Evolutionary conservation across 1,140 invertebrate species (phyloP).

Genomic region (Drosophila murphyi): DNA sequence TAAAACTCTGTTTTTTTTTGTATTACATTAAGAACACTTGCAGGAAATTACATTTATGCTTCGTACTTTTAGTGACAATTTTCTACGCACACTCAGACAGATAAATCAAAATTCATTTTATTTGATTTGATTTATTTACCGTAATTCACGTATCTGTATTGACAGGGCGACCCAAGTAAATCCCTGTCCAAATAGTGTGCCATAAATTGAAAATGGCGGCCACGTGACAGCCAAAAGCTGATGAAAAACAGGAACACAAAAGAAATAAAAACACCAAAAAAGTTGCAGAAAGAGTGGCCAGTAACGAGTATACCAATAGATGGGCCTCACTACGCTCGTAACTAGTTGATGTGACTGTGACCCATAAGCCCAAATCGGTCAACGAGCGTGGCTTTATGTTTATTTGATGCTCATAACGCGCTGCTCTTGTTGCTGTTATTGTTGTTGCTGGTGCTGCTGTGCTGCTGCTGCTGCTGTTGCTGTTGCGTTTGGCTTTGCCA

Average conservation of each 20-base stretch:
- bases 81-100: constrained; percentile 16
- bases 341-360: constrained; percentile 51
- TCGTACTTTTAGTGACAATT: constrained; percentile 66
- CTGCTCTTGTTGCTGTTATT: constrained; percentile 1
- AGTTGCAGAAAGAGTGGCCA: constrained; percentile 18
- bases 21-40: constrained; percentile 25
- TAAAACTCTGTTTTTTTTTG: not conserved
- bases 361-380: constrained; percentile 61
- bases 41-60: constrained; percentile 66
- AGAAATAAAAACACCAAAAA: constrained; percentile 5
- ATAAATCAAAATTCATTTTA: constrained; percentile 51
- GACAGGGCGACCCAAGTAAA: constrained; percentile 33
- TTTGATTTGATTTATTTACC: constrained; percentile 66
- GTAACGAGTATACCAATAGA: constrained; percentile 36
- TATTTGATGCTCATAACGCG: constrained; percentile 66
- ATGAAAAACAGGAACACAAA: constrained; percentile 9
- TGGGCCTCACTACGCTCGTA: constrained; percentile 26
- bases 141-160: constrained; percentile 34
- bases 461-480: constrained; percentile 14
- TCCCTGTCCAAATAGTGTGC: constrained; percentile 51
- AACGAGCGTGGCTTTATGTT: constrained; percentile 52
- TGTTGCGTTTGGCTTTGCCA: constrained; percentile 36
- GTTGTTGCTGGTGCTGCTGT: constrained; percentile 13
- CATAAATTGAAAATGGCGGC: constrained; percentile 63
- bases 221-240: constrained; percentile 38